Evolutionary conservation across 2,888 invertebrate genomes (phyloP), one percentile per base, ranked within the genome.

Genomic region (Chymomyza procnemis): DNA sequence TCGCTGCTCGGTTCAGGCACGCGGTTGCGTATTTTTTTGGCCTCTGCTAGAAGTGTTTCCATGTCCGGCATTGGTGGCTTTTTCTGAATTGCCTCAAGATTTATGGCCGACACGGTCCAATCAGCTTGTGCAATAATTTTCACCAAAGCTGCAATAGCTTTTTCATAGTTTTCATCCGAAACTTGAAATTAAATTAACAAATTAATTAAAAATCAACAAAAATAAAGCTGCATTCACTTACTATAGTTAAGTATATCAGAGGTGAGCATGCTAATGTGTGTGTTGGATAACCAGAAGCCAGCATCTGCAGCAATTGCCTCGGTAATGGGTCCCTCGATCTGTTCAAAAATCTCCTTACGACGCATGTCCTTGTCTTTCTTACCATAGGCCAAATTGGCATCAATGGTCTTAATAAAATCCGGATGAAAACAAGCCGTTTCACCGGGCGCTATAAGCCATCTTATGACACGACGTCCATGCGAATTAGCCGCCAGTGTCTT

Each of bases 401-500:
- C 93, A 14, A 99, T 92, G 79, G 94, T 93, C 48, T 94, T 93
- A 1, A 96, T 93, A 61, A 97, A 93, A 67, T 92, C 92, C 0
- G 97, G 97, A 91, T 97, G 96, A 89, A 98, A 97, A 73, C 95
- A 94, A 60, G 93, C 93, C 0, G 94, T 92, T 87, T 97, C 95
- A 52, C 95, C 94, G 1, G 97, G 96, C 55, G 95, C 95, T 14
- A 98, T 93, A 21, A 99, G 92, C 94, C 98, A 98, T 68, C 96
- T 93, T 61, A 99, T 85, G 0, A 98, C 96, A 91, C 95, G 95
- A 73, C 95, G 94, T 0, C 98, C 98, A 93, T 95, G 95, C 88
- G 96, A 95, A 88, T 95, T 94, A 48, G 92, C 92, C 0, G 95
- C 94, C 34, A 98, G 92, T 4, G 94, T 94, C 73, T 93, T 92